Base-by-base conservation (phyloP, 92 coral and sea anemone genomes). In the Heteractis magnifica region DNA sequence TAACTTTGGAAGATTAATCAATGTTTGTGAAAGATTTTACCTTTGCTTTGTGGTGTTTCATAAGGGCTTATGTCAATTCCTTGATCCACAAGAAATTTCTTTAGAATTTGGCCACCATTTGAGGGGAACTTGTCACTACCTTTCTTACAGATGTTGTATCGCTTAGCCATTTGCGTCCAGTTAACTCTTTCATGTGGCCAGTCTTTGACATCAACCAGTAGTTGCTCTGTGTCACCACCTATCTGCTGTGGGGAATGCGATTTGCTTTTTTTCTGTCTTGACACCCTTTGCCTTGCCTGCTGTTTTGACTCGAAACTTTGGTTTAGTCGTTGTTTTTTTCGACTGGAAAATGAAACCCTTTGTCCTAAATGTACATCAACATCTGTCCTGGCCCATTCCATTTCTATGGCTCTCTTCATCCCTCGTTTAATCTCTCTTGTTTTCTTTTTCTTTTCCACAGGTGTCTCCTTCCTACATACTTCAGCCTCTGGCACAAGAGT, bases 401-500 rank as follows among this genome's bases (percentile, higher is more conserved):
- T 51, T 60, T 75, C 80, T 5, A 75, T 70, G 0, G 44, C 13
- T 14, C 65, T 34, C 73, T 86, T 80, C 26, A 80, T 41, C 19
- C 83, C 56, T 7, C 79, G 79, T 52, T 86, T 77, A 10, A 49
- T 49, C 71, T 86, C 49, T 41, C 75, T 49, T 19, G 62, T 70
- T 49, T 71, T 81, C 73, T 80, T 56, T 75, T 76, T 83, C 50
- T 83, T 83, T 44, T 76, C 71, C 3, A 53, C 71, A 82, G 86
- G 78, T 72, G 86, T 72, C 41, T 71, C 65, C 79, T 72, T 26
- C 68, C 1, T 56, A 13, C 19, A n/a, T 3, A 56, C 41, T 4
- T 70, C 86, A 82, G 77, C 79, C 49, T 82, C 65, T 77, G 87
- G 87, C 51, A 65, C 83, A 77, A 75, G 70, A 65, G 74, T 60